Evolutionary conservation across 2,797 vertebrate species (phyloP).

Genomic region (Okamejei kenojei): DNA sequence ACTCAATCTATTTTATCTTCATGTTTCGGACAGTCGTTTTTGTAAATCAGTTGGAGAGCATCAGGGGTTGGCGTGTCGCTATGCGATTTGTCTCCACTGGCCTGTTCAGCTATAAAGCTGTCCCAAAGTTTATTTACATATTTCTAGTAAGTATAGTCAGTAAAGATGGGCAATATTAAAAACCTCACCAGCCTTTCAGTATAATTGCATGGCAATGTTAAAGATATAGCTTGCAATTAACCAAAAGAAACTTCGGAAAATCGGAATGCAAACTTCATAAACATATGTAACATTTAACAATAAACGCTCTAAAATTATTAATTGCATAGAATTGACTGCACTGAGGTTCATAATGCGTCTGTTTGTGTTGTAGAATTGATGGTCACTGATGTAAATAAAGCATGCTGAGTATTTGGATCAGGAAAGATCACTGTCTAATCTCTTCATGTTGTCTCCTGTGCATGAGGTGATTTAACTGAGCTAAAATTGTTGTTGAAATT

Average conservation of each 20-base stretch:
- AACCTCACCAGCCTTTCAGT: not conserved
- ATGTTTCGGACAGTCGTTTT: not conserved
- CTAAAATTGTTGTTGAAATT: not conserved
- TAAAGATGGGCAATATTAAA: not conserved
- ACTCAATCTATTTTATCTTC: not conserved
- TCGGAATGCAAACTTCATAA: not conserved
- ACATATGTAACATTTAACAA: not conserved
- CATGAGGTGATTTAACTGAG: not conserved
- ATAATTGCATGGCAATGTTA: not conserved
- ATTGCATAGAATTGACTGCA: not conserved
- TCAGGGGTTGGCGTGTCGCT: not conserved
- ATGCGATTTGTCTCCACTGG: not conserved
- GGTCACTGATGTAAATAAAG: not conserved
- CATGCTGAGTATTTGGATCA: not conserved
- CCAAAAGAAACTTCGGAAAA: not conserved
- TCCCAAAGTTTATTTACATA: not conserved
- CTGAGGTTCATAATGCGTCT: not conserved
- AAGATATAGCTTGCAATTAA: not conserved
- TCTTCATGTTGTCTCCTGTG: not conserved
- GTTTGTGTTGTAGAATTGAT: not conserved
- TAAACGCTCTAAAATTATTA: not conserved
- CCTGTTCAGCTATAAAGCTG: slow-evolving; percentile 2
- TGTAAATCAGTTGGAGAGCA: not conserved
- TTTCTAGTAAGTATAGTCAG: slow-evolving; percentile 6
- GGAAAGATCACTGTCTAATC: not conserved